Conservation (phyloP, 2,888 invertebrate species). For the Perizoma flavofasciatum region DNA sequence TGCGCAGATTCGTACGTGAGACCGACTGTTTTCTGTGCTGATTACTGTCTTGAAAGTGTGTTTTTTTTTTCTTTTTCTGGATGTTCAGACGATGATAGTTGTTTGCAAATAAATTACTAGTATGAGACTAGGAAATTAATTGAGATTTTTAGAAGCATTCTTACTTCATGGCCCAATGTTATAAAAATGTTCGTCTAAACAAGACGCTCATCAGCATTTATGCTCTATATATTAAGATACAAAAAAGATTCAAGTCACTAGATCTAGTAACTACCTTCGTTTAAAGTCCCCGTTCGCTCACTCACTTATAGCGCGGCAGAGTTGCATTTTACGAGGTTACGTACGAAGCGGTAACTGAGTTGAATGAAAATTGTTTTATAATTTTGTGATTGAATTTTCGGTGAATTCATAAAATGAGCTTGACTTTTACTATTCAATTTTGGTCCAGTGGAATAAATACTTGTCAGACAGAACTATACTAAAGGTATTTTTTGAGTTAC, state of each 20-base stretch:
- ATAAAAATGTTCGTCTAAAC: no score
- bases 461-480: background rate
- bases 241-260: slow-evolving; percentile 2
- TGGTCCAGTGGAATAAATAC: slow-evolving; percentile 19
- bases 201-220: no score
- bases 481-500: no score
- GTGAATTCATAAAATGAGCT: slow-evolving; percentile 36
- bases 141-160: background rate
- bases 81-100: background rate
- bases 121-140: background rate
- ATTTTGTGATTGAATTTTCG: slow-evolving; percentile 39
- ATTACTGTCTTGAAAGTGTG: slow-evolving; percentile 63
- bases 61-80: slow-evolving; percentile 26
- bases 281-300: slow-evolving; percentile 11
- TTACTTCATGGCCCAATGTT: background rate
- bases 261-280: slow-evolving; percentile 15
- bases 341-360: slow-evolving; percentile 32
- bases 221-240: background rate
- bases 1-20: slow-evolving; percentile 78
- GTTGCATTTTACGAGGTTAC: slow-evolving; percentile 40
- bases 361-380: slow-evolving; percentile 42
- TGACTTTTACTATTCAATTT: slow-evolving; percentile 32
- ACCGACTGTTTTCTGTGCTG: slow-evolving; percentile 70
- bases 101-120: background rate
- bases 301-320: slow-evolving; percentile 29